Percentiles rank a stretch among this genome's conserved stretches.
Evolutionary conservation across 2,888 invertebrate species (phyloP).

Genomic region (Didymodactylos carnosus): DNA sequence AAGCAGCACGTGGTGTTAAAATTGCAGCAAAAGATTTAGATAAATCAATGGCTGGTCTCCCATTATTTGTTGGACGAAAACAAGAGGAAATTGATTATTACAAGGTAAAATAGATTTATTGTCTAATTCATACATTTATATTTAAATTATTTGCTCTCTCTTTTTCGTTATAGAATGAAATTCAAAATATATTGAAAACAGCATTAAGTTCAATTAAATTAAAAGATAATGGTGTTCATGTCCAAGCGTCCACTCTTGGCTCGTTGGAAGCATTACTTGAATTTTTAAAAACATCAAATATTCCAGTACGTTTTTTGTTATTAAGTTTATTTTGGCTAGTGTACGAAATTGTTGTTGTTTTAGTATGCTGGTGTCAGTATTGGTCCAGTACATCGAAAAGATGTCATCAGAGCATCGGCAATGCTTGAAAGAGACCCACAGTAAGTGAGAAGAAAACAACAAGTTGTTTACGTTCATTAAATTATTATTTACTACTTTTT

Average conservation of each 20-base stretch:
- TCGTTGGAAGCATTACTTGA: constrained; percentile 87
- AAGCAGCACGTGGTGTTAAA: constrained; percentile 92
- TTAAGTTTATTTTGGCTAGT: constrained; percentile 16
- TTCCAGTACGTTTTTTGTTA: constrained; percentile 49
- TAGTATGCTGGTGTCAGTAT: constrained; percentile 81
- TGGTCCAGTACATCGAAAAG: constrained; percentile 94
- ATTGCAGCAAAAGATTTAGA: constrained; percentile 92
- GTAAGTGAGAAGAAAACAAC: constrained; percentile 33
- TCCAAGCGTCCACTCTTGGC: constrained; percentile 97
- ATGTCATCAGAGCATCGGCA: constrained; percentile 97
- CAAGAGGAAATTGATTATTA: background rate
- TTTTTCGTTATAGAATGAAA: too few species aligned
- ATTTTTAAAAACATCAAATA: constrained; percentile 70
- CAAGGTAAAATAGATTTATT: constrained; percentile 12
- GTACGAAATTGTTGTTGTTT: constrained; percentile 41
- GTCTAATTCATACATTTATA: constrained; percentile 3
- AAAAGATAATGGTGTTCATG: constrained; percentile 62
- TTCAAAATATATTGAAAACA: constrained; percentile 61
- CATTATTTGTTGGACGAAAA: constrained; percentile 57
- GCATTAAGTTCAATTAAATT: constrained; percentile 72
- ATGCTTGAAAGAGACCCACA: constrained; percentile 95
- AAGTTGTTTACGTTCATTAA: background rate
- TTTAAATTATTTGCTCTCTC: too few species aligned
- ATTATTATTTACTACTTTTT: constrained; percentile 9
- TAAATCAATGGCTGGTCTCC: constrained; percentile 83